Evolutionary conservation across 1,140 invertebrate genomes (phyloP).

Genomic region (Bombus pascuorum): DNA sequence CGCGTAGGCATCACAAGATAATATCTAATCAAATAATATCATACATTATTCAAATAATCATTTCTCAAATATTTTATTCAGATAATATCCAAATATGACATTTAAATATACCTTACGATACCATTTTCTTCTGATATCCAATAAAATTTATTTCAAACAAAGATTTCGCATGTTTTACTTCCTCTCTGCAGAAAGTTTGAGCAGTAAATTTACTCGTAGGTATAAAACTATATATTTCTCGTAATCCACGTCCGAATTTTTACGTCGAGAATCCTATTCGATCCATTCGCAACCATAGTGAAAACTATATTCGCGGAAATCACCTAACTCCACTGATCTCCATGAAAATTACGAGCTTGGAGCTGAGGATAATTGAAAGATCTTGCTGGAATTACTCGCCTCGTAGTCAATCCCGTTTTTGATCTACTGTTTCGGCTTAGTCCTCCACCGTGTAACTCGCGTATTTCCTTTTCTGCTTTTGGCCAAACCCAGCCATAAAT

Average conservation of each 20-base stretch:
- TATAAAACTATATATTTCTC: background rate
- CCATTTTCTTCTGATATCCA: background rate
- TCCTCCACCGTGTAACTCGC: background rate
- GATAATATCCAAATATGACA: background rate
- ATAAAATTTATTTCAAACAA: background rate
- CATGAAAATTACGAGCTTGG: background rate
- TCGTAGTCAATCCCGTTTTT: slow-evolving; percentile 5
- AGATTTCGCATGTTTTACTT: too few relatives aligned
- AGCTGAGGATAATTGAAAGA: slow-evolving; percentile 13
- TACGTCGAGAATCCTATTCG: background rate
- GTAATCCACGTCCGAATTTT: background rate
- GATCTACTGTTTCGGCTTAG: background rate
- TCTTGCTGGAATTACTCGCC: slow-evolving; percentile 8
- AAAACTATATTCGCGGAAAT: background rate
- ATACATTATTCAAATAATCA: too few relatives aligned
- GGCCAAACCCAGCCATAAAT: background rate
- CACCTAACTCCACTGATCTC: background rate
- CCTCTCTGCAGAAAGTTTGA: background rate
- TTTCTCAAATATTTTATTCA: background rate
- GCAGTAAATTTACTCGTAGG: background rate
- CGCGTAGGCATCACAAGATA: too few relatives aligned
- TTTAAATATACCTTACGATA: background rate
- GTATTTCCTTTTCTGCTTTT: background rate
- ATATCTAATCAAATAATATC: too few relatives aligned
- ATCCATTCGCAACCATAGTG: background rate